These are phyloP conservation scores for Kryphioiulus occultus DNA, from an alignment of 2,888 invertebrate species.

Conservation along the genomic window DNA sequence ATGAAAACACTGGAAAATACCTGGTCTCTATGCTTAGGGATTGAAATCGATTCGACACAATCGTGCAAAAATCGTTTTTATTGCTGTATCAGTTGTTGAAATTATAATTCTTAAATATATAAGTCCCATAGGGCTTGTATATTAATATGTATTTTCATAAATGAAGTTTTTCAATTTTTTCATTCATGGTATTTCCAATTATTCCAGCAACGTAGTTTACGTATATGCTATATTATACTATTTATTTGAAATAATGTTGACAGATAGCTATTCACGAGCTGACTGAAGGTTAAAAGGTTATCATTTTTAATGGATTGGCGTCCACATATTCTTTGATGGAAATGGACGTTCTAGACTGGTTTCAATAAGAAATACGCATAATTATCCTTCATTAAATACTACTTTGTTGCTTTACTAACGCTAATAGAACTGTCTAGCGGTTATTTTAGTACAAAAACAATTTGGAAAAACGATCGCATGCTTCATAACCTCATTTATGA, in stretches of 20 bases:
- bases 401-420: neutral
- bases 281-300: too few species aligned
- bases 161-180: neutral
- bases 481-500: neutral
- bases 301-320: neutral
- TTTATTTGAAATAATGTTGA: neutral
- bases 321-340: neutral
- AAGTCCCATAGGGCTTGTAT: slow-evolving; percentile 39
- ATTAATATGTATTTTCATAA: slow-evolving; percentile 25
- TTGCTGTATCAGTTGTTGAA: neutral
- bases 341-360: neutral
- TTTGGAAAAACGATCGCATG: neutral
- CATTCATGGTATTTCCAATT: neutral
- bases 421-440: neutral
- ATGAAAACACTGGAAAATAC: too few species aligned
- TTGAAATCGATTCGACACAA: neutral
- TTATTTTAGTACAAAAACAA: neutral
- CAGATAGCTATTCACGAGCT: neutral
- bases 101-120: slow-evolving; percentile 29
- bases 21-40: neutral
- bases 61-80: slow-evolving; percentile 16
- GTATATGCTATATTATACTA: neutral
- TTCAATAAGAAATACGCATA: too few species aligned
- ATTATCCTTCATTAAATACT: too few species aligned
- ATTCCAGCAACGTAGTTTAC: neutral